Evolutionary conservation across 2,888 invertebrate genomes (phyloP), one percentile per base, ranked within the genome.

Genomic region (Lithophane ornitopus): DNA sequence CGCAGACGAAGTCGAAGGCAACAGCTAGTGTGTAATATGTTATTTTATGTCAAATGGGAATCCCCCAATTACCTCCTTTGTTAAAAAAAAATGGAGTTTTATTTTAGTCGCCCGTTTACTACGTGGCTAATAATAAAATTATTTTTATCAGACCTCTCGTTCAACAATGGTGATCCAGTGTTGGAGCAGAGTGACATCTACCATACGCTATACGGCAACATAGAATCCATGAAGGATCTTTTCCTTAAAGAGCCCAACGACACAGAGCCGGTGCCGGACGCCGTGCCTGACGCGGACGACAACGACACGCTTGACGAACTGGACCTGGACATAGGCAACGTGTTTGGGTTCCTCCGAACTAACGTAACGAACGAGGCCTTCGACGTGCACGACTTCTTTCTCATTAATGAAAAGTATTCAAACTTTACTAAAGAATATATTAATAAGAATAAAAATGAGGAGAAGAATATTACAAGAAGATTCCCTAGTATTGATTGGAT

Each of bases 161-260:
- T 46, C 26, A 65, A 22, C 49, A 39, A 84, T 68, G 67, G 68
- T 34, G 44, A 68, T 9, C 54, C 12, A 14, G 11, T 56, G 2
- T 11, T 39, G 2, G 22, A 14, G 9, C 49, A 78, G 0, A 59
- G 44, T 3, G 79, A 82, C 12, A 44, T 79, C 14, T 68, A 84
- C 11, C 56, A 82, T 8, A 79, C 70, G 1, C 54, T 87, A n/a
- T 84, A 77, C 58, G 85, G 86, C 8, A 41, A 86, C 34, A 39
- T 84, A 28, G 62, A 54, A 14, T 78, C 85, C 7, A 62, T 80
- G 46, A 3, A 70, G 7, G 81, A 84, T 11, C 46, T 85, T 0
- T 73, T 86, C 44, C 34, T 65, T 4, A 74, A 68, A n/a, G 58
- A 70, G 1, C 14, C 54, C 3, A 7, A 19, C 14, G n/a, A 6